Base-by-base conservation (phyloP, 2,888 invertebrate species). In the Lasioglossum lativentre region DNA sequence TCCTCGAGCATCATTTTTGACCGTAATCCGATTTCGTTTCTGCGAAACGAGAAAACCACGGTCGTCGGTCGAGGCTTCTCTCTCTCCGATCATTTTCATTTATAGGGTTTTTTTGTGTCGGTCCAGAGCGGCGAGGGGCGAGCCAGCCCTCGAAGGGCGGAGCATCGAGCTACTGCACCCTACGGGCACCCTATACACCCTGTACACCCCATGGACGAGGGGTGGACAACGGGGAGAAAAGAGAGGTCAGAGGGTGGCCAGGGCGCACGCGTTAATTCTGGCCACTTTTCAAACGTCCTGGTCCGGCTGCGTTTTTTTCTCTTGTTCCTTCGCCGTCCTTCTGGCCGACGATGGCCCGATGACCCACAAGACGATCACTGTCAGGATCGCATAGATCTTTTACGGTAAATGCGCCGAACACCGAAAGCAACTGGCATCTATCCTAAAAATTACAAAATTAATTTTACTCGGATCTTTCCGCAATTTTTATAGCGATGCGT, bases 231-330 rank as follows among this genome's bases (percentile, higher is more conserved):
- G 73, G 78, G 78, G 75, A 42, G 66, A 74, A 56, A 76, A 70
- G 78, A 38, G 83, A 83, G 86, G 83, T 80, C 86, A 47, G 74
- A 72, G 86, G 71, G 75, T 72, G 78, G 71, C 82, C 83, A 71
- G 68, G 77, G 87, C 87, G 90, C 92, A 93, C 93, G 94, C 94
- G 93, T 93, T 94, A 94, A 94, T 94, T 94, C 94, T 91, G 91
- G 91, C 93, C 93, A 94, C 93, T 94, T 94, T 94, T 93, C 92
- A 93, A 93, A 93, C 92, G 89, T 92, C 90, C 86, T 89, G 87
- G 88, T 84, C 89, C 86, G 83, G 80, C 88, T 78, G 85, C 74
- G 75, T 75, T 85, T 87, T 86, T 90, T 86, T 76, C 23, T 19
- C n/a, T 38, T 30, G 38, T 34, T 66, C 47, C 52, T 56, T 10